Base-by-base conservation (phyloP, 1,140 invertebrate species). In the Rhyzopertha dominica region DNA sequence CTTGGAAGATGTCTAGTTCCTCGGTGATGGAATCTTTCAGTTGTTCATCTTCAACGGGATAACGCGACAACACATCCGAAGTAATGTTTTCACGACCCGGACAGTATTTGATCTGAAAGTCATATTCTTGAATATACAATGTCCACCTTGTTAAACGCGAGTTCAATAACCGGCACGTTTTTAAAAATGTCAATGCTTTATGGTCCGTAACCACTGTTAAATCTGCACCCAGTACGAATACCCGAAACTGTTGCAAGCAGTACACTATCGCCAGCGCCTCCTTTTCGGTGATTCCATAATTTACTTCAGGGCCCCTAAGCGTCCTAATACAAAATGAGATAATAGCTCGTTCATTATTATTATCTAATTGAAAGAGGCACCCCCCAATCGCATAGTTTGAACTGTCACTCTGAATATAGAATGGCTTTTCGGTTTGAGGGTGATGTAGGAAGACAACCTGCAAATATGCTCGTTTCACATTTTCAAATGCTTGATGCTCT, bases 201-300 rank as follows among this genome's bases (percentile, higher is more conserved):
- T 76, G 70, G 45, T 77, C 72, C 0, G 71, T 74, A 40, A 59
- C 39, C 12, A 74, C 61, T 0, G 17, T 14, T 20, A 43, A 22
- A 22, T 39, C 16, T 39, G 3, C 10, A 10, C 41, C 41, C 20
- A 43, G 23, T 13, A 41, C 24, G 5, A 18, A 17, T 14, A 13
- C 18, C 13, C 31, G 41, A 29, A n/a, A 43, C 13, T 43, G 41
- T 17, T 20, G 22, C 32, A 43, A 37, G 25, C 41, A 43, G 25
- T 43, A 31, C 9, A 43, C 14, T 4, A 36, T 24, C 2, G 31
- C 41, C 19, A 17, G 16, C 4, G n/a, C 16, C 16, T 74, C 65
- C 17, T 61, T 50, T 12, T 35, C 60, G 2, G 41, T 43, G n/a
- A 24, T 23, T 18, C 9, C 16, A 23, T 38, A 38, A 22, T 38